Conservation (phyloP, 2,113 vertebrate genomes). For the Anoura caudifer region DNA sequence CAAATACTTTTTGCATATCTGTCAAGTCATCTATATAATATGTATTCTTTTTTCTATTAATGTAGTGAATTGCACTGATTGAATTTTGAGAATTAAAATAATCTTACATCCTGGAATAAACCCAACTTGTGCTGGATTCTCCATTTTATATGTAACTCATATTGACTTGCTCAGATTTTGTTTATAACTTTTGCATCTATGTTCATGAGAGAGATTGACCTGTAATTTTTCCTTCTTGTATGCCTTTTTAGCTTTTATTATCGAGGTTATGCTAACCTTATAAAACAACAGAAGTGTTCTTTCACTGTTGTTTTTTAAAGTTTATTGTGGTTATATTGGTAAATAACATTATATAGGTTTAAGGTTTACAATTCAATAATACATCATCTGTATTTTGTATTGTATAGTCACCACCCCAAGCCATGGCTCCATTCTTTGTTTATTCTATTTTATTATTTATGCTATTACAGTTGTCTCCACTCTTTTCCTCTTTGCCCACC, state of each 20-base stretch:
- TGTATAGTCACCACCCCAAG: too few relatives aligned
- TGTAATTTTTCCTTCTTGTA: not conserved
- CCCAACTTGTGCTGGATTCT: not conserved
- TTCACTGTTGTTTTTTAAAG: not conserved
- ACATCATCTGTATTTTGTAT: too few relatives aligned
- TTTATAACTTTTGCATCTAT: conserved; percentile 15
- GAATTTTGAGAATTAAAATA: conserved; percentile 16
- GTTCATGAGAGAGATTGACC: not conserved
- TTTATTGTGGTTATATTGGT: too few relatives aligned
- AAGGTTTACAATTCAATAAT: too few relatives aligned
- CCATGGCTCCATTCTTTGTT: too few relatives aligned
- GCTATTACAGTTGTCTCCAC: too few relatives aligned
- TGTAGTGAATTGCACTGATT: not conserved
- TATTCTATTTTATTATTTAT: too few relatives aligned
- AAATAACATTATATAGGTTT: too few relatives aligned
- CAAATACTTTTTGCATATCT: not conserved
- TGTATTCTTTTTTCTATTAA: not conserved
- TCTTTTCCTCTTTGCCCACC: too few relatives aligned
- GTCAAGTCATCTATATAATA: not conserved
- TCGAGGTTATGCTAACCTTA: not conserved
- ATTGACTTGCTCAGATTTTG: not conserved
- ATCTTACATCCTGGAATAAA: not conserved
- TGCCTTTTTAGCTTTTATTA: not conserved
- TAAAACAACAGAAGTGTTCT: not conserved
- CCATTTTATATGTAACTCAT: not conserved